Percentiles rank a stretch among this genome's conserved stretches.
phyloP scores from a whole-genome alignment of 2,113 vertebrate species.

The Oplegnathus fasciatus region DNA sequence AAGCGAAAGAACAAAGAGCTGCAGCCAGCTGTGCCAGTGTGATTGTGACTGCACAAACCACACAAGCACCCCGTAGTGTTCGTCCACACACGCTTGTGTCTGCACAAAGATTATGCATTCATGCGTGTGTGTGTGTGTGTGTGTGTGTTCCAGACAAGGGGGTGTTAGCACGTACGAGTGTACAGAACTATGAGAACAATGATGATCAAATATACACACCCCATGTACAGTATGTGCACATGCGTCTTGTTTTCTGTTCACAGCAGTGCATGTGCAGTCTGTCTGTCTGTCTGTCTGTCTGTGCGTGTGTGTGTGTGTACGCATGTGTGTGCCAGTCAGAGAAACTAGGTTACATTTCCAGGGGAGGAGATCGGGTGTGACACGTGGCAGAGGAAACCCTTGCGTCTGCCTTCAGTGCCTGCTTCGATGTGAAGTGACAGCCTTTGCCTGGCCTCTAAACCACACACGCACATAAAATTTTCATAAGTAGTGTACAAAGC shows the following conservation, averaged over 20 bases:
- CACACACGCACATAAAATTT: slow-evolving; percentile 50
- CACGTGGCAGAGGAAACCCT: slow-evolving; percentile 71
- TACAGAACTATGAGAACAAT: background rate
- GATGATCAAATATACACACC: background rate
- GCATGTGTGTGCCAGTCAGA: slow-evolving; percentile 20
- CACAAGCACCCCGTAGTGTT: slow-evolving; percentile 6
- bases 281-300: background rate
- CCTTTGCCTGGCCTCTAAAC: slow-evolving; percentile 31
- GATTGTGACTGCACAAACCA: slow-evolving; percentile 11
- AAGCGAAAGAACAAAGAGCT: slow-evolving; percentile 40
- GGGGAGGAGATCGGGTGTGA: slow-evolving; percentile 69
- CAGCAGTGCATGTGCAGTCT: background rate
- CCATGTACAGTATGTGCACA: slow-evolving; percentile 23
- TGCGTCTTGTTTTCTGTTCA: background rate
- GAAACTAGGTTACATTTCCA: slow-evolving; percentile 76
- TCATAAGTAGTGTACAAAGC: slow-evolving; percentile 60
- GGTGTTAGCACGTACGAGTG: background rate
- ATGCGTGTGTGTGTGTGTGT: background rate
- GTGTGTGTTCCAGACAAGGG: background rate
- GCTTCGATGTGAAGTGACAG: slow-evolving; percentile 62
- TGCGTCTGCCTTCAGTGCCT: slow-evolving; percentile 50
- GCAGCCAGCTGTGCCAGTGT: slow-evolving; percentile 20
- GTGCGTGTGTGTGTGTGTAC: background rate
- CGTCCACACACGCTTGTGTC: background rate
- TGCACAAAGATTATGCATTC: slow-evolving; percentile 6